Base-by-base conservation (phyloP, 2,113 vertebrate species). In the Peromyscus maniculatus region DNA sequence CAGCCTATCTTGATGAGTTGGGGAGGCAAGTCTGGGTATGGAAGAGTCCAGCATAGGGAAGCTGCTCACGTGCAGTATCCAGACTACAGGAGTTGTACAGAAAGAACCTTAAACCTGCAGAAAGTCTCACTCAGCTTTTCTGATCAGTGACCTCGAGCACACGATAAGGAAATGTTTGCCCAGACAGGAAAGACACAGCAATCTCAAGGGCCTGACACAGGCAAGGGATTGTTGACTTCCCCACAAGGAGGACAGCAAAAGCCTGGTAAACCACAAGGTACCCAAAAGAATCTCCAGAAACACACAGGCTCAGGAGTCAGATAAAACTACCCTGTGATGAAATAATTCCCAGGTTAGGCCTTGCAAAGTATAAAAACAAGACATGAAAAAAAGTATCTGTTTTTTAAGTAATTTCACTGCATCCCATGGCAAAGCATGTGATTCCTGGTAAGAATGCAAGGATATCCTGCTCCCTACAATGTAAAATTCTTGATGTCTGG, bases 321-420 rank as follows among this genome's bases (percentile, higher is more conserved):
- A 72, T 19, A 88, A 88, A 96, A 91, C 62, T 36, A 71, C n/a
- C 5, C 7, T 49, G 17, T 1, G 36, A 67, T 75, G 79, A 59
- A 91, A 93, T n/a, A 8, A 7, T 88, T 31, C 21, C 82, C 26
- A 59, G 16, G 8, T 10, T 83, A 9, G 21, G 13, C 9, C 33
- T 91, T 88, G 16, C 66, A 78, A 93, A 69, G 1, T 17, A 87
- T 52, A 43, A 92, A 75, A 86, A 11, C 1, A 91, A 94, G 31
- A 6, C 49, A 57, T 26, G 43, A 64, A 79, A 74, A 90, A 69
- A 75, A 36, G n/a, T 16, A 36, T 12, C 22, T 55, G 31, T 88
- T 89, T 92, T 89, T 75, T 69, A 46, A 91, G 19, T 71, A 93
- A 91, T 83, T 83, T 64, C 83, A 64, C n/a, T 94, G 16, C 13